Evolutionary conservation across 2,113 vertebrate genomes (phyloP).

Genomic region (Plotosus lineatus): DNA sequence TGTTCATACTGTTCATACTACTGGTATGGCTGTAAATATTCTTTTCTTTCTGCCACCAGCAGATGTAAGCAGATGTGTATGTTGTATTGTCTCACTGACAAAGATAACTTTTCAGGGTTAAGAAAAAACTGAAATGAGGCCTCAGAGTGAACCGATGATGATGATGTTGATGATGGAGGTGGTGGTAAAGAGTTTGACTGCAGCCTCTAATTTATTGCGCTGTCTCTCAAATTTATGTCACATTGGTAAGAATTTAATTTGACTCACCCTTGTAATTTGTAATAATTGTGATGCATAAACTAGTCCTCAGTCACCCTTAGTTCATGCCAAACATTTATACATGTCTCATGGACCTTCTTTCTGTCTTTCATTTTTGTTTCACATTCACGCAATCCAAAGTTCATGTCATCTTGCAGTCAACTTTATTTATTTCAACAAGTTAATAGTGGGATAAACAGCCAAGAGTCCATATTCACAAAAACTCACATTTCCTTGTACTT

Average conservation of each 20-base stretch:
- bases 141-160: neutral
- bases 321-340: neutral
- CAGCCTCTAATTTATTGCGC: neutral
- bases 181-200: neutral
- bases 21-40: neutral
- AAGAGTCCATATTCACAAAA: neutral
- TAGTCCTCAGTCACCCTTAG: neutral
- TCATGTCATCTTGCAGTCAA: neutral
- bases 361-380: neutral
- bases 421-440: conserved; percentile 34
- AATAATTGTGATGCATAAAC: neutral
- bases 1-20: too few species aligned
- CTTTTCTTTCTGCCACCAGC: neutral
- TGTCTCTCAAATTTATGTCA: neutral
- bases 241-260: neutral
- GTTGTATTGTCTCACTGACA: neutral
- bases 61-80: neutral
- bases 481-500: conserved; percentile 10
- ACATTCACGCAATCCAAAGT: neutral
- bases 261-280: neutral
- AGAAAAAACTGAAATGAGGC: neutral
- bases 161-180: neutral
- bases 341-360: neutral
- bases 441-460: conserved; percentile 5
- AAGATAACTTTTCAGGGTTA: conserved; percentile 10